Evolutionary conservation across 2,113 vertebrate species (phyloP).

Genomic region (Arothron firmamentum): DNA sequence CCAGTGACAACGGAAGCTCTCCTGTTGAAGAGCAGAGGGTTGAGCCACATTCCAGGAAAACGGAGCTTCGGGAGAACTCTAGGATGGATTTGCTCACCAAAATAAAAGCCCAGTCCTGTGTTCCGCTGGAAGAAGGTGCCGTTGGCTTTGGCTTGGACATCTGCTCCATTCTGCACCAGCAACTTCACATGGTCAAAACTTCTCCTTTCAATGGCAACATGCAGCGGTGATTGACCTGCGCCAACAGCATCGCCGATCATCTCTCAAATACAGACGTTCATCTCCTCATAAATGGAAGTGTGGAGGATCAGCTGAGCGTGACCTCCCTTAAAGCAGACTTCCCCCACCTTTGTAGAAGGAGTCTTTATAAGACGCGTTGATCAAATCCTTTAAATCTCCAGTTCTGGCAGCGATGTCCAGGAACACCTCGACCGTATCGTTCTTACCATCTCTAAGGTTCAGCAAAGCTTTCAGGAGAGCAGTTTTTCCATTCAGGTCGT

Average conservation of each 20-base stretch:
- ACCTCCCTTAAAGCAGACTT: neutral
- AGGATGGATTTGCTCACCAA: slow-evolving; percentile 70
- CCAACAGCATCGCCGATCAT: no score
- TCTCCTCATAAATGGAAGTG: no score
- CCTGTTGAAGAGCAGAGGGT: slow-evolving; percentile 57
- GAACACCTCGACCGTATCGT: slow-evolving; percentile 79
- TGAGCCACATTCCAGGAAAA: neutral
- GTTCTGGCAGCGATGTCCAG: slow-evolving; percentile 83
- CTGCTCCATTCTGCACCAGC: slow-evolving; percentile 83
- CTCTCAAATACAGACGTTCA: no score
- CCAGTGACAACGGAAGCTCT: slow-evolving; percentile 85
- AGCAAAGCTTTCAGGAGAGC: slow-evolving; percentile 85
- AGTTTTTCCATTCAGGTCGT: slow-evolving; percentile 82
- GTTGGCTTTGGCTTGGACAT: slow-evolving; percentile 83
- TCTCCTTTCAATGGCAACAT: slow-evolving; percentile 85
- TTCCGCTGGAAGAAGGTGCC: slow-evolving; percentile 84
- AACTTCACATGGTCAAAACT: slow-evolving; percentile 81
- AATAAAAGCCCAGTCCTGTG: slow-evolving; percentile 84
- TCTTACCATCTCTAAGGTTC: slow-evolving; percentile 79
- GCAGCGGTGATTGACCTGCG: slow-evolving; percentile 84
- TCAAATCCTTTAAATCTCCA: slow-evolving; percentile 76
- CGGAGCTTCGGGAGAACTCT: neutral
- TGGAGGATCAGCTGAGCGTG: no score
- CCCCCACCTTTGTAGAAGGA: slow-evolving; percentile 79
- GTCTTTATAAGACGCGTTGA: slow-evolving; percentile 83